Evolutionary conservation across 2,888 invertebrate species (phyloP).

Genomic region (Neoascia interrupta): DNA sequence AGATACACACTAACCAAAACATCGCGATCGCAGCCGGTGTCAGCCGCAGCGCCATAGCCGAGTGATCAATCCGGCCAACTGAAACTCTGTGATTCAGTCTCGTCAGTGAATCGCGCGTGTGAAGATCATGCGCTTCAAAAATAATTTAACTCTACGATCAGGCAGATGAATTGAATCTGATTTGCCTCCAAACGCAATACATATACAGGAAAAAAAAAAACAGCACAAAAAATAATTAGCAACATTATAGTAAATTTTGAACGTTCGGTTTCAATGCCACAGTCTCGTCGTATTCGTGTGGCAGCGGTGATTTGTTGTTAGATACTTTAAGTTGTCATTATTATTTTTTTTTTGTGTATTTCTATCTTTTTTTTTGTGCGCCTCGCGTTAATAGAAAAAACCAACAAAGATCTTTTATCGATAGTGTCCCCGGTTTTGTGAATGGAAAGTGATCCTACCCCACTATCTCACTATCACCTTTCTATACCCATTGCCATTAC

Average conservation of each 20-base stretch:
- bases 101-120: slow-evolving; percentile 76
- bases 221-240: slow-evolving; percentile 38
- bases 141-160: slow-evolving; percentile 21
- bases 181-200: slow-evolving; percentile 18
- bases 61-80: slow-evolving; percentile 40
- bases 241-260: slow-evolving; percentile 53
- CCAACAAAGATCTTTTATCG: slow-evolving; percentile 22
- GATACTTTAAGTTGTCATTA: slow-evolving; percentile 7
- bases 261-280: slow-evolving; percentile 56
- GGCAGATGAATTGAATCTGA: slow-evolving; percentile 55
- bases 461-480: slow-evolving; percentile 19
- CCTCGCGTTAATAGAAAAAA: not conserved
- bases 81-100: slow-evolving; percentile 71
- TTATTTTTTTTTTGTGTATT: slow-evolving; percentile 11
- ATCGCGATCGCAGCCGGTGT: slow-evolving; percentile 7
- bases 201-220: slow-evolving; percentile 49
- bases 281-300: slow-evolving; percentile 33
- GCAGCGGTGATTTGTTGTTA: slow-evolving; percentile 47
- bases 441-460: slow-evolving; percentile 56
- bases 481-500: not conserved
- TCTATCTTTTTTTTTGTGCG: not conserved
- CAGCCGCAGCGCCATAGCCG: slow-evolving; percentile 15
- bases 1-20: slow-evolving; percentile 43
- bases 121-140: slow-evolving; percentile 71
- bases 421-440: slow-evolving; percentile 33